Conservation (phyloP, 2,113 vertebrate species). For the Pavo muticus region DNA sequence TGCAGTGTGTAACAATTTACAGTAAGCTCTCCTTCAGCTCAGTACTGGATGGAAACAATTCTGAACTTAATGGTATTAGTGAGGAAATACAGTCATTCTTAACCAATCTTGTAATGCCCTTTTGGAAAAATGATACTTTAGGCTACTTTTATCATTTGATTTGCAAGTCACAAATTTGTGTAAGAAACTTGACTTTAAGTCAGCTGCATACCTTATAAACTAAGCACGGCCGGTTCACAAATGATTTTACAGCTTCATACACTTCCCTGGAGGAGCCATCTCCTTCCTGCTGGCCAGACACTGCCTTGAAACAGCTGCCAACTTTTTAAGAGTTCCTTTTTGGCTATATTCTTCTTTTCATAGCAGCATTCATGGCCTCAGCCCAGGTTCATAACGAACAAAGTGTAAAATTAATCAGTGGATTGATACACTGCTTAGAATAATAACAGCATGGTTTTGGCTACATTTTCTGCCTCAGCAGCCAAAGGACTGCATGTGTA, state of each 20-base stretch:
- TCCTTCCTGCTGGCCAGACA: conserved; percentile 75
- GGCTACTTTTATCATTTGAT: conserved; percentile 65
- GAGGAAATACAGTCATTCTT: conserved; percentile 70
- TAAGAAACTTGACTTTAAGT: conserved; percentile 71
- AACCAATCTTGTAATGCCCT: conserved; percentile 61
- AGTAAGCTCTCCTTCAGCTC: conserved; percentile 41
- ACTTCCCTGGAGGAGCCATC: conserved; percentile 69
- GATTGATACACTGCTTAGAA: conserved; percentile 73
- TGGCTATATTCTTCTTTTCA: conserved; percentile 67
- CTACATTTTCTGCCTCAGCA: conserved; percentile 59
- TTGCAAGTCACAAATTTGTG: conserved; percentile 70
- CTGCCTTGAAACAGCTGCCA: conserved; percentile 64
- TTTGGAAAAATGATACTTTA: conserved; percentile 65
- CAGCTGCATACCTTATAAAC: conserved; percentile 74
- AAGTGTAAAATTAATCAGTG: conserved; percentile 75
- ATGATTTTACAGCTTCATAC: conserved; percentile 67
- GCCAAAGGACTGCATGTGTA: conserved; percentile 69
- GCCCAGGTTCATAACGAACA: conserved; percentile 73
- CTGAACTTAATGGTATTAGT: conserved; percentile 68
- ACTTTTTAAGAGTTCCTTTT: conserved; percentile 71
- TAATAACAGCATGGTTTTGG: conserved; percentile 62
- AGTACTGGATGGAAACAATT: conserved; percentile 66
- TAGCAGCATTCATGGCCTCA: conserved; percentile 55
- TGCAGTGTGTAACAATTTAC: conserved; percentile 7
- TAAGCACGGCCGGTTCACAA: conserved; percentile 67